Conservation (phyloP, 2,113 vertebrate genomes). For the Dicerorhinus sumatrensis region DNA sequence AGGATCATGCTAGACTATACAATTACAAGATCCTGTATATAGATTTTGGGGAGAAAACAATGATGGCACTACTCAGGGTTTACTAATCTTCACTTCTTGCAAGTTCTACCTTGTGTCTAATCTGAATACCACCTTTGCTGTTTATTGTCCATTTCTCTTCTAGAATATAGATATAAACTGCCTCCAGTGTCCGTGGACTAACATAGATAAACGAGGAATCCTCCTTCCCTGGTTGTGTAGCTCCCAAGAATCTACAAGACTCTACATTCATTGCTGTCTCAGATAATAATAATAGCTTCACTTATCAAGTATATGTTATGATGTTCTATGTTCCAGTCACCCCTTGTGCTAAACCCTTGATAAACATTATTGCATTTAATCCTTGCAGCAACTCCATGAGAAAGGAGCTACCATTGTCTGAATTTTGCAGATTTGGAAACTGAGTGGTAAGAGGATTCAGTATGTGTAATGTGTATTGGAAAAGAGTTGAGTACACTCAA, state of each 20-base stretch:
- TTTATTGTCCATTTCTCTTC: not conserved
- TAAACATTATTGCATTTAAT: not conserved
- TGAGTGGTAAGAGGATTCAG: not conserved
- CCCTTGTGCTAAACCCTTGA: not conserved
- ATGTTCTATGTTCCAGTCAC: not conserved
- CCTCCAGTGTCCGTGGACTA: not conserved
- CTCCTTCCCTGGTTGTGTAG: not conserved
- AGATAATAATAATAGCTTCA: not conserved
- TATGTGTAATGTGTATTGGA: not conserved
- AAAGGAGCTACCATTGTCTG: not conserved
- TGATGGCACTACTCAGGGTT: not conserved
- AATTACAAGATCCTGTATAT: not conserved
- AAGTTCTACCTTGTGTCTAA: slow-evolving; percentile 39
- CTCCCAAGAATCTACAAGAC: not conserved
- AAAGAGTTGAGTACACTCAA: not conserved
- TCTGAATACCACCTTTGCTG: not conserved
- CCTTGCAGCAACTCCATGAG: not conserved
- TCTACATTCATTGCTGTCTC: not conserved
- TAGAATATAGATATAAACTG: not conserved
- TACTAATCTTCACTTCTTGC: not conserved
- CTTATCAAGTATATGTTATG: not conserved
- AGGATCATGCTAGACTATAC: not conserved
- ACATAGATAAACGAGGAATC: not conserved
- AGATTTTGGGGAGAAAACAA: not conserved
- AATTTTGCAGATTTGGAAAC: slow-evolving; percentile 4